phyloP scores from a whole-genome alignment of 2,113 vertebrate species.

The Rhipidura dahli region DNA sequence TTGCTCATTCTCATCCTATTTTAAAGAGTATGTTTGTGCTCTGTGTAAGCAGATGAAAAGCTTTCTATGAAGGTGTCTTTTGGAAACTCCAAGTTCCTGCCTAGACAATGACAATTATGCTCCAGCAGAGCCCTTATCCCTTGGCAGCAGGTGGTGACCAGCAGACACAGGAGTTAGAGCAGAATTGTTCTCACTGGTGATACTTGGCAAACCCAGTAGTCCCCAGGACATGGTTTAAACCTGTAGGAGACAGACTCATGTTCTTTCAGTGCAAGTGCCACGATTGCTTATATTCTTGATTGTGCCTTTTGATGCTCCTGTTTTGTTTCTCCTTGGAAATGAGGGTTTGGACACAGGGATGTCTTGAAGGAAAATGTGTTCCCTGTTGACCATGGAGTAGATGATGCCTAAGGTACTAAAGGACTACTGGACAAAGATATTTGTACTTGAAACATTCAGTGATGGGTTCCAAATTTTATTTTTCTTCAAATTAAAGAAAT shows the following conservation, averaged over 20 bases:
- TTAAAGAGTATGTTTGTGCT: neutral
- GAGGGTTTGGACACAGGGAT: neutral
- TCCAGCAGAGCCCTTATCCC: neutral
- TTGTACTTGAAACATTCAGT: neutral
- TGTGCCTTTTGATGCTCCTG: neutral
- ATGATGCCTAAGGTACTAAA: neutral
- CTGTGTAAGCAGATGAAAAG: neutral
- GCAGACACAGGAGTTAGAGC: neutral
- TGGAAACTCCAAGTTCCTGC: neutral
- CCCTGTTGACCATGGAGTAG: fast-evolving
- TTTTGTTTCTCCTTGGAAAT: neutral
- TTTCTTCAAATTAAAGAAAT: neutral
- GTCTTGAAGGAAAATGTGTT: neutral
- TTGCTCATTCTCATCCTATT: neutral
- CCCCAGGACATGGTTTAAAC: neutral
- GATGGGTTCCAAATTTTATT: neutral
- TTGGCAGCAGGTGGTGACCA: neutral
- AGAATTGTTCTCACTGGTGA: neutral
- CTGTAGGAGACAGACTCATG: neutral
- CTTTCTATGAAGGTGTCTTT: neutral
- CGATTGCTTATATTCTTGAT: neutral
- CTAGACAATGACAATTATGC: neutral
- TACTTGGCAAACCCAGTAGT: neutral
- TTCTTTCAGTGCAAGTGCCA: neutral
- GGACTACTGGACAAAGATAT: neutral